Evolutionary conservation across 2,888 invertebrate genomes (phyloP), one percentile per base, ranked within the genome.

Genomic region (Argyresthia goedartella): DNA sequence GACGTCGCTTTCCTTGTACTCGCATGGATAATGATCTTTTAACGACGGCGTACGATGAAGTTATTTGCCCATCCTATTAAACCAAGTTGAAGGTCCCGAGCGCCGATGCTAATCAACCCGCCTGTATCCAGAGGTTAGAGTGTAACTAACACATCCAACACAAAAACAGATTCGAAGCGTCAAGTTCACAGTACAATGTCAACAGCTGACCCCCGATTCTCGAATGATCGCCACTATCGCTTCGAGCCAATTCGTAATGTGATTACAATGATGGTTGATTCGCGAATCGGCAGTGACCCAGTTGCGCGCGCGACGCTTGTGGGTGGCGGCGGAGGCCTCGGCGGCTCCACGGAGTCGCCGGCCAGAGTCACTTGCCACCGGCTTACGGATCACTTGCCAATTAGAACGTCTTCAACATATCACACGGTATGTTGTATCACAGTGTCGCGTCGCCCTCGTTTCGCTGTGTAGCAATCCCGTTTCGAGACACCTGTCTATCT

Each of bases 221-320:
- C 33, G 43, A 46, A 36, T 14, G 36, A 8, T 46, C 47, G 47
- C 25, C 47, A 47, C 48, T 13, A 36, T 36, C 35, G 35, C 35
- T 45, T 53, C 55, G 51, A 52, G 60, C 61, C 59, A 62, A 63
- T 25, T 25, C 25, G 25, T 69, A 72, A 75, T 71, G 66, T 67
- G 69, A 72, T 71, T 69, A 75, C 71, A 71, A 67, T 71, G 68
- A 68, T 64, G 64, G 63, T 65, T 60, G 64, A 60, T 71, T 69
- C 65, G 73, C 71, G 63, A 69, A 73, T 71, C 67, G 74, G 69
- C 76, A 54, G 72, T 78, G 77, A 77, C 79, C 77, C 58, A 76
- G 64, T 66, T 77, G 57, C 48, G 63, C 25, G 25, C 25, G 6
- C 25, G 25, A 25, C 6, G 25, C 6, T 25, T 25, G 25, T 25